Evolutionary conservation across 2,113 vertebrate genomes (phyloP).

Genomic region (Nansenia antarctica): DNA sequence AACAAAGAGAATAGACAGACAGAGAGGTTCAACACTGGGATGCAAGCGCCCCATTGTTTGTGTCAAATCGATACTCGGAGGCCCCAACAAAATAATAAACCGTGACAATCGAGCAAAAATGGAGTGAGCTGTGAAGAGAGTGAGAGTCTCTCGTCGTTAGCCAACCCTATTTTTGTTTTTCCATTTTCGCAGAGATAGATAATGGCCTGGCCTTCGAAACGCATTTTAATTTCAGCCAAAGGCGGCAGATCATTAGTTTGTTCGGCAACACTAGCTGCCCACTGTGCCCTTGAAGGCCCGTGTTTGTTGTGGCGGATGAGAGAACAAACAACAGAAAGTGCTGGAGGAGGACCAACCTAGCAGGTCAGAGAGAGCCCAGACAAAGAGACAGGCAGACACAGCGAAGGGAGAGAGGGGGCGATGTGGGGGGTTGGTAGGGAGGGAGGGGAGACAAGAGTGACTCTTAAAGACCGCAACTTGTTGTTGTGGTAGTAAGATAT

Average conservation of each 20-base stretch:
- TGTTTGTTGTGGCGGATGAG: slow-evolving; percentile 36
- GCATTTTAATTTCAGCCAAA: slow-evolving; percentile 20
- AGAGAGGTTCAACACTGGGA: no score
- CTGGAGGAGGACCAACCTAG: slow-evolving; percentile 22
- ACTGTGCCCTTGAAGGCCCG: slow-evolving; percentile 40
- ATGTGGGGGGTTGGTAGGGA: background rate
- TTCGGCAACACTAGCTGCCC: slow-evolving; percentile 28
- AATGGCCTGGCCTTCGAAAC: slow-evolving; percentile 11
- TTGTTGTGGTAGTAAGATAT: no score
- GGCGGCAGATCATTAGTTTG: slow-evolving; percentile 52
- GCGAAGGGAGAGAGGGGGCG: no score
- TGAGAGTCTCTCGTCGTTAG: background rate
- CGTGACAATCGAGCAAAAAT: slow-evolving; percentile 24
- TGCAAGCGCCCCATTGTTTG: no score
- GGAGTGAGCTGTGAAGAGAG: background rate
- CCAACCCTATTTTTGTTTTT: slow-evolving; percentile 24
- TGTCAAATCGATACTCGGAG: slow-evolving; percentile 6
- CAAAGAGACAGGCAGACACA: background rate
- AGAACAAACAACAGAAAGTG: slow-evolving; percentile 49
- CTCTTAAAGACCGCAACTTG: no score
- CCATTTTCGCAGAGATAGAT: slow-evolving; percentile 3
- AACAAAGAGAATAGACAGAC: slow-evolving; percentile 24
- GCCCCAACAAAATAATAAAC: slow-evolving; percentile 27
- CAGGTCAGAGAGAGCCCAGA: slow-evolving; percentile 4
- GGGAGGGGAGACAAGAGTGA: no score